phyloP scores from a whole-genome alignment of 2,797 vertebrate genomes.

The Remorina albescens region DNA sequence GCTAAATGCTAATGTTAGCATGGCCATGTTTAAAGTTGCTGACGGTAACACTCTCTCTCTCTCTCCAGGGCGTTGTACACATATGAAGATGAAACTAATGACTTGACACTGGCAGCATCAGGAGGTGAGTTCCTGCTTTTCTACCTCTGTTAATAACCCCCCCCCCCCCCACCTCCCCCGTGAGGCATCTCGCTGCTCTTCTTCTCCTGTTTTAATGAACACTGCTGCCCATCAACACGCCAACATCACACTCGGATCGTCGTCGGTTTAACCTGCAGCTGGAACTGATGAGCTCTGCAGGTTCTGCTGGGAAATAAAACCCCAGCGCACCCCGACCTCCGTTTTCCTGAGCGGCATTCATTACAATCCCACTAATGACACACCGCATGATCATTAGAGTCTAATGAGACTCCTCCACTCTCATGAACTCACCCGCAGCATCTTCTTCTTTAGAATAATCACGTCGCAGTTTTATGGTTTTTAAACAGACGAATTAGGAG shows the following conservation, averaged over 20 bases:
- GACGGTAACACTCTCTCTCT: conserved; percentile 2
- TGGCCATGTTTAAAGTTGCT: no score
- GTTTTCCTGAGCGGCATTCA: conserved; percentile 26
- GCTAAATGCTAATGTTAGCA: no score
- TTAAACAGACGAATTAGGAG: neutral
- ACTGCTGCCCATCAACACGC: neutral
- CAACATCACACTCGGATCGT: neutral
- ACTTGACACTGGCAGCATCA: conserved; percentile 90
- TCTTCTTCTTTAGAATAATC: neutral
- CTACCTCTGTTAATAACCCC: no score
- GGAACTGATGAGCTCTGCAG: conserved; percentile 46
- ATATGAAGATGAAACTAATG: conserved; percentile 93
- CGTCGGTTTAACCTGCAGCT: neutral
- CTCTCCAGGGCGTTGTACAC: conserved; percentile 94
- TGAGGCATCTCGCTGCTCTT: rapidly evolving
- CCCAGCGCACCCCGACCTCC: no score
- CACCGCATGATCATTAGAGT: conserved; percentile 29
- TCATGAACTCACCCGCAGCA: neutral
- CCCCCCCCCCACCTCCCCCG: no score
- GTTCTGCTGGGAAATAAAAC: neutral
- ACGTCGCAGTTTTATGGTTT: neutral
- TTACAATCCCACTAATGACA: conserved; percentile 36
- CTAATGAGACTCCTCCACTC: conserved; percentile 25
- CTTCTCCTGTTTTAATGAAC: conserved; percentile 12
- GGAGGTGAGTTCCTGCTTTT: conserved; percentile 88